A percentile compares a stretch with the other conserved stretches of the same genome.
These are phyloP conservation scores for Platerodrilus igneus DNA, from an alignment of 2,888 invertebrate species.

Conservation along the genomic window DNA sequence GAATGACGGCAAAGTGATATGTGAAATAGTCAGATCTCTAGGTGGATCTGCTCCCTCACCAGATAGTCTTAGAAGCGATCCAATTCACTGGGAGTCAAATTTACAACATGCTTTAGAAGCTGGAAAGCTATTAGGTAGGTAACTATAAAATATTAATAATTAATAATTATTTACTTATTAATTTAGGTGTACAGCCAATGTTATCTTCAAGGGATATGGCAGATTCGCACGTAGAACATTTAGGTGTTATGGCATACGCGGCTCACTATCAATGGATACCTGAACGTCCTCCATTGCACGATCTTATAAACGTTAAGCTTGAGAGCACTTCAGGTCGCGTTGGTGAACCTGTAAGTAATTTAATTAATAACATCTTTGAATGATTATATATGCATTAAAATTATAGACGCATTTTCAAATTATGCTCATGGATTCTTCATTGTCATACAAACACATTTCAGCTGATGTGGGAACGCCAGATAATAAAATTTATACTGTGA, in stretches of 20 bases:
- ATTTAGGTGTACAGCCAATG: constrained; percentile 77
- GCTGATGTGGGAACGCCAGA: constrained; percentile 45
- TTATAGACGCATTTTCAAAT: constrained; percentile 74
- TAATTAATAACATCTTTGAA: not conserved
- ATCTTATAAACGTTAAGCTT: constrained; percentile 73
- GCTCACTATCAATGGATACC: constrained; percentile 88
- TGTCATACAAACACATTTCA: constrained; percentile 41
- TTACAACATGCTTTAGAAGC: constrained; percentile 72
- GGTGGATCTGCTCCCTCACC: constrained; percentile 84
- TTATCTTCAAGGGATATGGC: constrained; percentile 92
- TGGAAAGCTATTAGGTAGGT: constrained; percentile 59
- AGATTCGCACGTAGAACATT: constrained; percentile 89
- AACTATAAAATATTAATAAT: not conserved
- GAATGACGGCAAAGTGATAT: constrained; percentile 90
- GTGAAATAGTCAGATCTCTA: constrained; percentile 80
- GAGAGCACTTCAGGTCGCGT: constrained; percentile 82
- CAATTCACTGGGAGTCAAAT: constrained; percentile 76
- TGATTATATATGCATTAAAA: too few relatives aligned
- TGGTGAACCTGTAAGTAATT: constrained; percentile 75
- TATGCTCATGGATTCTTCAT: constrained; percentile 59
- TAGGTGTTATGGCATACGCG: constrained; percentile 97
- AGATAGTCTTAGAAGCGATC: constrained; percentile 71
- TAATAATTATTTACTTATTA: constrained; percentile 2
- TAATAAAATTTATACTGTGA: constrained; percentile 47
- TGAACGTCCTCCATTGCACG: constrained; percentile 76